Evolutionary conservation across 2,113 vertebrate species (phyloP), one percentile per base, ranked within the genome.

Genomic region (Dipodomys merriami): DNA sequence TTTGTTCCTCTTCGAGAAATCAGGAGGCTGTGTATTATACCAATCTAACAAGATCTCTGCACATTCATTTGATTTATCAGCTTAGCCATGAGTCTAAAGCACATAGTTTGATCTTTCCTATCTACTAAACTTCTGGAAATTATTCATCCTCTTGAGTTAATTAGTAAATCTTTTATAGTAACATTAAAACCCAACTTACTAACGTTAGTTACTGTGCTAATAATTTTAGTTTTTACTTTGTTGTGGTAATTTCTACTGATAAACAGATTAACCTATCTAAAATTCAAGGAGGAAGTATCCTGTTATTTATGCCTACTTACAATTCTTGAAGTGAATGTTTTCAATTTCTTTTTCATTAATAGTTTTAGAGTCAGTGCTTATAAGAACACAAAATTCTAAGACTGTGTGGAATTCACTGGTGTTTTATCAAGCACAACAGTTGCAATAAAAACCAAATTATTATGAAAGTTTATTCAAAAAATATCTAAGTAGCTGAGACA

Each of bases 391-490:
- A n/a, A 97, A 91, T 85, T 27, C 49, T 95, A 83, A 65, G 64
- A 76, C 39, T 93, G 57, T 33, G 10, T 93, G 25, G n/a, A 49
- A 86, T 89, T 95, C 30, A 80, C 60, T 91, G 71, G 90, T 95
- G 12, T 67, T 90, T 96, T 95, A 35, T 69, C 95, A 94, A 96
- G 49, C 15, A 91, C 27, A 91, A 39, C 23, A 74, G 7, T 85
- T 94, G 44, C 3, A 83, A 25, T 76, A 84, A 94, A 96, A 94
- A 81, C 91, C 77, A 96, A 69, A 35, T 39, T 81, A 71, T 64
- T 94, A 33, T 93, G 79, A 82, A 94, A 93, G 90, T 39, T 62
- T 82, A 73, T 87, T 67, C 39, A 85, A 82, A 23, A 95, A 94
- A 85, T 35, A 71, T 69, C 53, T 88, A 94, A 80, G 53, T 72